Evolutionary conservation across 30 jellyfish, hydroid and myxozoan species (phyloP).

Genomic region (Pelagia noctiluca): DNA sequence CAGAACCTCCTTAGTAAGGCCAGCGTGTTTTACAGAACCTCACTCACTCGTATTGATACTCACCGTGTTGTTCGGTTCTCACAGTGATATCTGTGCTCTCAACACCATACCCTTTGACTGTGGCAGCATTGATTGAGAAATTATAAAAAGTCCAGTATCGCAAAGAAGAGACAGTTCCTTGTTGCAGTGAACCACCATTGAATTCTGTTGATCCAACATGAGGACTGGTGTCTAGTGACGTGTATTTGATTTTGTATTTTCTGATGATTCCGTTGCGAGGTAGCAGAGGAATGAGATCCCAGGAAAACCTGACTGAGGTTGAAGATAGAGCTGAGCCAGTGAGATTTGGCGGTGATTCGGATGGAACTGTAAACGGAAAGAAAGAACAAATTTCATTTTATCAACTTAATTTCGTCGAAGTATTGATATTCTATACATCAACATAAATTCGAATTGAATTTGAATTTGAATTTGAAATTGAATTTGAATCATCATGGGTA

Average conservation of each 20-base stretch:
- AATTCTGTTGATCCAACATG: conserved; percentile 3
- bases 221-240: neutral
- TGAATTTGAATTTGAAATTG: too few relatives aligned
- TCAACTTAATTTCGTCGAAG: too few relatives aligned
- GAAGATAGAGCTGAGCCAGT: conserved; percentile 10
- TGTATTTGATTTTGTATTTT: neutral
- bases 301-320: neutral
- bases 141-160: conserved; percentile 33
- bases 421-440: too few relatives aligned
- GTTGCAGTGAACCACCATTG: conserved; percentile 22
- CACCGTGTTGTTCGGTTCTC: conserved; percentile 34
- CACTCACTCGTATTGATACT: too few relatives aligned
- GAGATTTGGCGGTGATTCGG: conserved; percentile 11
- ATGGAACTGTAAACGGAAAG: too few relatives aligned
- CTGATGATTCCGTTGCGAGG: conserved; percentile 42
- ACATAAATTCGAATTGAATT: too few relatives aligned
- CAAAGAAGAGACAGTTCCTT: conserved; percentile 8
- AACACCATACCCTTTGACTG: conserved; percentile 29
- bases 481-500: too few relatives aligned
- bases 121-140: conserved; percentile 22
- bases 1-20: too few relatives aligned
- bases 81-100: conserved; percentile 4
- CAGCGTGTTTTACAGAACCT: too few relatives aligned
- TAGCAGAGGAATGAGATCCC: conserved; percentile 25
- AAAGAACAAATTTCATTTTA: too few relatives aligned